Evolutionary conservation across 1,140 invertebrate species (phyloP).

Genomic region (Harpegnathos saltator): DNA sequence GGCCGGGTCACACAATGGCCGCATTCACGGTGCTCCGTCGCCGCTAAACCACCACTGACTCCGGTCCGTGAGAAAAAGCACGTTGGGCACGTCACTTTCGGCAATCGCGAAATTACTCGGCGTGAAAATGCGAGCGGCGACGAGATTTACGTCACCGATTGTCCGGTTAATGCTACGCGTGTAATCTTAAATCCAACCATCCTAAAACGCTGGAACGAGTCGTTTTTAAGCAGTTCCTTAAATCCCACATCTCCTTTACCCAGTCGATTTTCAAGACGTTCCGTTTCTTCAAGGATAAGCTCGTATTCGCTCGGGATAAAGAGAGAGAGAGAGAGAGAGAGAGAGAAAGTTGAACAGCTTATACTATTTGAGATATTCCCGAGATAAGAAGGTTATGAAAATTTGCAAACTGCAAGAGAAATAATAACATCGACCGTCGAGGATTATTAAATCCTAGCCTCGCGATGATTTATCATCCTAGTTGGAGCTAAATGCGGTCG

Average conservation of each 20-base stretch:
- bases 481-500: constrained; percentile 25
- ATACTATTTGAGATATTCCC: not conserved
- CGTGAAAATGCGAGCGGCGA: constrained; percentile 4
- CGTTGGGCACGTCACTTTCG: constrained; percentile 23
- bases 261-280: not conserved
- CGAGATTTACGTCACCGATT: constrained; percentile 5
- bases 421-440: constrained; percentile 23
- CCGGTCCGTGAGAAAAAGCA: constrained; percentile 26
- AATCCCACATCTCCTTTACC: not conserved
- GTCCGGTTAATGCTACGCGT: not conserved
- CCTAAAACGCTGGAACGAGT: not conserved
- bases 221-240: not conserved
- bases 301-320: not conserved
- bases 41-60: constrained; percentile 44
- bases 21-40: constrained; percentile 33
- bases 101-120: constrained; percentile 37
- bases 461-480: constrained; percentile 52
- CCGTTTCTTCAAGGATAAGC: not conserved
- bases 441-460: constrained; percentile 42
- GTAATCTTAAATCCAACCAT: not conserved
- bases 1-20: constrained; percentile 41
- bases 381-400: constrained; percentile 12
- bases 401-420: constrained; percentile 15
- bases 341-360: not conserved
- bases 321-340: not conserved